These are phyloP conservation scores for Centropus unirufus DNA, from an alignment of 2,113 vertebrate genomes.

Conservation along the genomic window DNA sequence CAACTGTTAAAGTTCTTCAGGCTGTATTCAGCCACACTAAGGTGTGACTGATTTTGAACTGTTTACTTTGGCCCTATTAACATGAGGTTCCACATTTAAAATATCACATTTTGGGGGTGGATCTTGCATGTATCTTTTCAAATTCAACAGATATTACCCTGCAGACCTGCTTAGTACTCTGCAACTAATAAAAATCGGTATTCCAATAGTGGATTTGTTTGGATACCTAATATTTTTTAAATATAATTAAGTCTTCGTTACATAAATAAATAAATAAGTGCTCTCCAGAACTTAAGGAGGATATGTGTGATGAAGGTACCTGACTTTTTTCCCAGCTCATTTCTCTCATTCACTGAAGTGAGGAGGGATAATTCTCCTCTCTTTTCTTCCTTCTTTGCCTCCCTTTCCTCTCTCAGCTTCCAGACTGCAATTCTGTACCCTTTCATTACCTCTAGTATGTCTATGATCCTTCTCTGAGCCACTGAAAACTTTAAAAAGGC, in stretches of 20 bases:
- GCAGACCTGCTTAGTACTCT: neutral
- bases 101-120: neutral
- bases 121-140: neutral
- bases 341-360: neutral
- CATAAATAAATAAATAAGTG: neutral
- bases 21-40: neutral
- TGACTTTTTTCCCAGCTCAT: neutral
- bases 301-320: neutral
- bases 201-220: neutral
- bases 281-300: neutral
- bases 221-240: neutral
- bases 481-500: neutral
- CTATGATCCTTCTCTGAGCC: neutral
- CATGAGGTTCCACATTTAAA: neutral
- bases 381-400: neutral
- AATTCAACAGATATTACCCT: neutral
- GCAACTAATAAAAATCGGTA: neutral
- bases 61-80: neutral
- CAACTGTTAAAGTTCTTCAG: neutral
- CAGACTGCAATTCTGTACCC: neutral
- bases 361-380: rapidly evolving
- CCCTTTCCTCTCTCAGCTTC: neutral
- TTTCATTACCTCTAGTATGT: neutral
- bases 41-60: neutral
- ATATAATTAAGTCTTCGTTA: neutral